Conservation (phyloP, 2,113 vertebrate species). For the Myodes glareolus region DNA sequence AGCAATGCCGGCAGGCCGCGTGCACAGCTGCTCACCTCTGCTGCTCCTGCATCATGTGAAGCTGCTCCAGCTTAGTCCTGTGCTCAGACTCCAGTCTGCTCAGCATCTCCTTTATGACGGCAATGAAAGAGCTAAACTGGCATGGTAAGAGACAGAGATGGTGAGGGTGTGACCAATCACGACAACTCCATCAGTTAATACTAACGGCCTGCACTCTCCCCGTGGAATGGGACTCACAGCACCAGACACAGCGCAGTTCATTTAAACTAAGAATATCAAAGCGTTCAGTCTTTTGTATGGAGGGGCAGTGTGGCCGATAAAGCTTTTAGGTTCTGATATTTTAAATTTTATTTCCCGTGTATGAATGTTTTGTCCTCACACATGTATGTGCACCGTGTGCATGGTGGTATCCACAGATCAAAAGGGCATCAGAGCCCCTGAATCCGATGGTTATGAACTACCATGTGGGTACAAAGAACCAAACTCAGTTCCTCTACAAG, state of each 20-base stretch:
- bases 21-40: constrained; percentile 90
- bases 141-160: constrained; percentile 79
- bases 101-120: constrained; percentile 97
- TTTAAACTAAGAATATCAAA: not conserved
- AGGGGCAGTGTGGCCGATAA: not conserved
- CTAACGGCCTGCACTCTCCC: not conserved
- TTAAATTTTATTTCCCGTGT: not conserved
- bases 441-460: not conserved
- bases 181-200: not conserved
- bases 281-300: not conserved
- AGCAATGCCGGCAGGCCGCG: not conserved
- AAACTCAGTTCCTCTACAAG: not conserved
- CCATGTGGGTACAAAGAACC: not conserved
- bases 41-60: constrained; percentile 98
- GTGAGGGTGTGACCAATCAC: constrained; percentile 49
- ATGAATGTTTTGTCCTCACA: not conserved
- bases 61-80: constrained; percentile 98
- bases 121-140: constrained; percentile 99
- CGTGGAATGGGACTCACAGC: not conserved
- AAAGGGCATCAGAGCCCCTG: not conserved
- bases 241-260: not conserved
- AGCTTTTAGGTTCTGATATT: not conserved
- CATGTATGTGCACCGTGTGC: too few relatives aligned
- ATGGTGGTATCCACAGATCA: not conserved
- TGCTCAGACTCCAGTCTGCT: constrained; percentile 95